Evolutionary conservation across 2,113 vertebrate genomes (phyloP), one percentile per base, ranked within the genome.

Genomic region (Calidris pugnax): DNA sequence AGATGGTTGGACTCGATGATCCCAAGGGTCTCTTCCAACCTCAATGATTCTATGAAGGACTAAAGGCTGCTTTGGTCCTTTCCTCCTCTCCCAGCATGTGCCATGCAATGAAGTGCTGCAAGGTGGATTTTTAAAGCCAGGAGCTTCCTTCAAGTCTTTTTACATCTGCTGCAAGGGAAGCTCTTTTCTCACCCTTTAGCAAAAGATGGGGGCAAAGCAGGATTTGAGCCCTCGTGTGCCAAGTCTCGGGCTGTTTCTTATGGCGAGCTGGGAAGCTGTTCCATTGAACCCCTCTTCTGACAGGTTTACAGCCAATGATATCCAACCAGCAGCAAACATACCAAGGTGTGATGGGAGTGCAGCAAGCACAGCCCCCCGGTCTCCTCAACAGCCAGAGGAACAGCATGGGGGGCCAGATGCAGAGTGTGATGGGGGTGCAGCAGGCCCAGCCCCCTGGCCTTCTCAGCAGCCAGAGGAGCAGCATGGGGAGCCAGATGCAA

Each of bases 241-340:
- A n/a, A 23, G 35, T 50, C 43, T 37, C 26, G 22, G 69, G 39
- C 50, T 74, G 57, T 75, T 59, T 26, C 13, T 50, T 4, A 5
- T 11, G 37, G 87, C 62, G 72, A 27, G 4, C 32, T 43, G 67
- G 48, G 64, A 82, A 85, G 47, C 83, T 51, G 45, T 87, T 79
- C 89, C 95, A 76, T 78, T 47, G 13, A 41, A 37, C 21, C 64
- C 37, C 94, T 94, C 9, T 93, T 53, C 41, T 26, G 60, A 84
- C 97, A 99, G 99, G 99, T 98, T 98, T 99, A 92, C 99, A 99
- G 98, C 98, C 99, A 80, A 98, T 99, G 98, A 99, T 99, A 98
- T 98, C 99, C 97, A 99, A 97, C 98, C 99, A 99, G 98, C 99
- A 99, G 97, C 99, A 99, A 77, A 96, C 98, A 1, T 99, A 99